Base-by-base conservation (phyloP, 1,140 invertebrate species). In the Aphelinus certus region DNA sequence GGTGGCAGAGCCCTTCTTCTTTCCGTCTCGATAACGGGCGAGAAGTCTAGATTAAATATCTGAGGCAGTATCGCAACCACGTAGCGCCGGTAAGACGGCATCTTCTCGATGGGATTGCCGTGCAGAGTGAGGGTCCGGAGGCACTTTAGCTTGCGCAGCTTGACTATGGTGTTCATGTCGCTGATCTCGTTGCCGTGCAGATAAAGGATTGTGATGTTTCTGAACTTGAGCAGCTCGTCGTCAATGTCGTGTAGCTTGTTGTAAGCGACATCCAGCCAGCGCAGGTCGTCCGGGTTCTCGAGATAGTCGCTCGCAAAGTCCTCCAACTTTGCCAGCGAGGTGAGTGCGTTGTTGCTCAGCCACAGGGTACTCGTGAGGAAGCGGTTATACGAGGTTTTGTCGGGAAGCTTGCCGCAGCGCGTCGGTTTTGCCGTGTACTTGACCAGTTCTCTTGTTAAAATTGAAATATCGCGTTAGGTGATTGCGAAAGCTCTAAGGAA, bases 231-330 rank as follows among this genome's bases (percentile, higher is more conserved):
- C n/a, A 88, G 78, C 61, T 87, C 85, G 6, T 88, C 83, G 49
- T 86, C 84, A 26, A 91, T 86, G 47, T 86, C 81, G 0, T 66
- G 75, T 57, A 90, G 84, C n/a, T 81, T 81, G 70, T 91, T 91
- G 77, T 87, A 90, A 0, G 89, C 89, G 10, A 90, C 83, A 82
- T 90, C 89, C 2, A 90, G 73, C 90, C 90, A 90, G 6, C 84
- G 84, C 3, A 91, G 83, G 7, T 83, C 76, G 0, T 70, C 57
- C 0, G 89, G 88, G 53, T 84, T 75, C 46, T 88, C 86, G 2
- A 90, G 80, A 47, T 84, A 77, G 3, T 80, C 79, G 0, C 85
- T 81, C 0, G 84, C 78, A 3, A 90, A 83, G 7, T 75, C 75
- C 43, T 86, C 80, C 46, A 90, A 74, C 57, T 83, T 82, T 4